These are phyloP conservation scores for Trissolcus basalis DNA, from an alignment of 1,140 invertebrate genomes.

Conservation along the genomic window DNA sequence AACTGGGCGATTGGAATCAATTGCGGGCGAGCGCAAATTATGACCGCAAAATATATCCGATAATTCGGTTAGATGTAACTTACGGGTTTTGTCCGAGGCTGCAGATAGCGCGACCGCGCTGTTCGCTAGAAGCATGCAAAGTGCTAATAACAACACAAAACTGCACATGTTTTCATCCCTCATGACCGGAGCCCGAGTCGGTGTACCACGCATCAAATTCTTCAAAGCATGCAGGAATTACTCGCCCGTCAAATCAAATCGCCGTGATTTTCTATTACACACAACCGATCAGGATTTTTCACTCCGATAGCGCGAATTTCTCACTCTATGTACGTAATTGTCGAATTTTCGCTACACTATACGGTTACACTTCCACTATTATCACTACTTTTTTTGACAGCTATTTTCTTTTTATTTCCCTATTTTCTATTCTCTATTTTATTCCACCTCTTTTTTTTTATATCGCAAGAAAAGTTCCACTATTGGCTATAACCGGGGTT, in stretches of 20 bases:
- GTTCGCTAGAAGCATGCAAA: slow-evolving; percentile 62
- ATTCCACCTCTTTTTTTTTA: not conserved
- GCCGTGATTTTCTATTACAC: slow-evolving; percentile 43
- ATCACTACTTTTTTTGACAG: not conserved
- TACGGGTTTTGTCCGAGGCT: slow-evolving; percentile 47
- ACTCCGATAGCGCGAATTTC: slow-evolving; percentile 20
- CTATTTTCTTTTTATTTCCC: not conserved
- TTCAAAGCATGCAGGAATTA: slow-evolving; percentile 40
- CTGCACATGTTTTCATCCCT: slow-evolving; percentile 70
- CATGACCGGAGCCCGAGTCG: slow-evolving; percentile 30
- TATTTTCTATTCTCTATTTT: slow-evolving; percentile 5
- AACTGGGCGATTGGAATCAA: too few relatives aligned
- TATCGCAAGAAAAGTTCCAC: not conserved
- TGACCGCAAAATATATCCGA: too few relatives aligned
- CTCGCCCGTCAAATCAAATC: slow-evolving; percentile 43
- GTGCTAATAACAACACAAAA: slow-evolving; percentile 67
- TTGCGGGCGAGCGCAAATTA: too few relatives aligned
- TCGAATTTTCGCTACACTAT: slow-evolving; percentile 17
- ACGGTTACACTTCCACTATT: not conserved
- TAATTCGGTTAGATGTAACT: slow-evolving; percentile 19
- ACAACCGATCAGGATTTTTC: slow-evolving; percentile 38
- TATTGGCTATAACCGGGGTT: not conserved
- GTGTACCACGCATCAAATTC: slow-evolving; percentile 40
- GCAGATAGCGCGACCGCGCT: slow-evolving; percentile 56
- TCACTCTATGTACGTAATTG: slow-evolving; percentile 11